Evolutionary conservation across 1,140 invertebrate genomes (phyloP).

Genomic region (Doryteuthis pealeii): DNA sequence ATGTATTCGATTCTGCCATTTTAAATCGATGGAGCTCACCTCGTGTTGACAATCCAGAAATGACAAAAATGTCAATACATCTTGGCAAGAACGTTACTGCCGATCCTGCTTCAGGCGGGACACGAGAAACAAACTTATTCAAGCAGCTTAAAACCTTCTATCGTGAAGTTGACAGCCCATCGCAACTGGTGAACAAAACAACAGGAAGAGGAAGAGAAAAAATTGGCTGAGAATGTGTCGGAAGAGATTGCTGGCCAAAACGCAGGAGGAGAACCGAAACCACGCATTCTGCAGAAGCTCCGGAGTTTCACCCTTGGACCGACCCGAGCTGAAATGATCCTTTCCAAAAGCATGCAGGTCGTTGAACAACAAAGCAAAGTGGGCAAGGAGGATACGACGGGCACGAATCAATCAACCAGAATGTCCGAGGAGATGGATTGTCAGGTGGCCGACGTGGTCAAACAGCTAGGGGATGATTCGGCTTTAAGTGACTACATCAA

Average conservation of each 20-base stretch:
- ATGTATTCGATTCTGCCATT: not conserved
- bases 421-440: not conserved
- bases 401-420: not conserved
- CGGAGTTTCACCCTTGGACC: not conserved
- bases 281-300: not conserved
- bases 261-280: not conserved
- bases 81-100: not conserved
- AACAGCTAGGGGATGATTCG: not conserved
- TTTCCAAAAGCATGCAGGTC: slow-evolving; percentile 5
- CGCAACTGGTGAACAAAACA: not conserved
- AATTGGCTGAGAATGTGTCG: not conserved
- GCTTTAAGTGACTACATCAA: not conserved
- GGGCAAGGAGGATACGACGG: not conserved
- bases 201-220: not conserved
- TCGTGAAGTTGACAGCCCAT: slow-evolving; percentile 4
- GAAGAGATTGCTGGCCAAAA: not conserved
- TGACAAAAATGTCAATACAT: not conserved
- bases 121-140: not conserved
- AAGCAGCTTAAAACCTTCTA: slow-evolving; percentile 4
- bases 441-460: not conserved
- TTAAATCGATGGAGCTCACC: not conserved
- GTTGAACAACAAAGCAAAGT: not conserved
- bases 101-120: not conserved
- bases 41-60: not conserved
- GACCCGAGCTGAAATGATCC: slow-evolving; percentile 3